Conservation (phyloP, 2,113 vertebrate genomes). For the Micromys minutus region DNA sequence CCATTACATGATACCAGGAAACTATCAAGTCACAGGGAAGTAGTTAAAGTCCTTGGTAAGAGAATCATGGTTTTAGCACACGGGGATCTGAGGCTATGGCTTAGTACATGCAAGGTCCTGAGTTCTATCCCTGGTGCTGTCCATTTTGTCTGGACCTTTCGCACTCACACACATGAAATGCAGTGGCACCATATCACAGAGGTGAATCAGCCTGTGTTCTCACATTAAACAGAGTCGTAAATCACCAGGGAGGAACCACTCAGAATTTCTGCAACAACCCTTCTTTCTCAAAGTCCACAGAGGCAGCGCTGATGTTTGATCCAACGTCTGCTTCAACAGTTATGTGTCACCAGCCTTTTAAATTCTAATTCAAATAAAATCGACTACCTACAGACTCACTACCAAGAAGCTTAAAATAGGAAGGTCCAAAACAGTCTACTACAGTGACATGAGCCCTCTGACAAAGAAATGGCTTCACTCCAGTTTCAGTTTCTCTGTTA, state of each 20-base stretch:
- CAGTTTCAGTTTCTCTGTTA: constrained; percentile 33
- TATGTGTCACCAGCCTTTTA: not conserved
- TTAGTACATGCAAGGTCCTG: not conserved
- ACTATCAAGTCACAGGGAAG: not conserved
- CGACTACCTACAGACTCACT: not conserved
- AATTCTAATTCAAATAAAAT: not conserved
- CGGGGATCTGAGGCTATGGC: not conserved
- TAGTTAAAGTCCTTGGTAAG: constrained; percentile 11
- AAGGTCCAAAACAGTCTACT: not conserved
- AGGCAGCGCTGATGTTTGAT: constrained; percentile 13
- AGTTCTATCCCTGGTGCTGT: not conserved
- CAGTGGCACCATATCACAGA: not conserved
- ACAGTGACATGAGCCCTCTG: not conserved
- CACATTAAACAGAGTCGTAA: not conserved
- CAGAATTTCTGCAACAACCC: not conserved
- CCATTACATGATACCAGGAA: not conserved
- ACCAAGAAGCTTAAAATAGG: not conserved
- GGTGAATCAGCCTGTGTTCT: not conserved
- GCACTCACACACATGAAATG: not conserved
- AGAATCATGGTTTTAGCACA: not conserved
- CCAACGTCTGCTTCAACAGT: not conserved
- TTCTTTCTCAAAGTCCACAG: not conserved
- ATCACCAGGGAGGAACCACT: not conserved
- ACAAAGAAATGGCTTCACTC: not conserved
- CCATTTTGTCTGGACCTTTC: not conserved